Conservation (phyloP, 2,888 invertebrate genomes). For the Eupithecia centaureata region DNA sequence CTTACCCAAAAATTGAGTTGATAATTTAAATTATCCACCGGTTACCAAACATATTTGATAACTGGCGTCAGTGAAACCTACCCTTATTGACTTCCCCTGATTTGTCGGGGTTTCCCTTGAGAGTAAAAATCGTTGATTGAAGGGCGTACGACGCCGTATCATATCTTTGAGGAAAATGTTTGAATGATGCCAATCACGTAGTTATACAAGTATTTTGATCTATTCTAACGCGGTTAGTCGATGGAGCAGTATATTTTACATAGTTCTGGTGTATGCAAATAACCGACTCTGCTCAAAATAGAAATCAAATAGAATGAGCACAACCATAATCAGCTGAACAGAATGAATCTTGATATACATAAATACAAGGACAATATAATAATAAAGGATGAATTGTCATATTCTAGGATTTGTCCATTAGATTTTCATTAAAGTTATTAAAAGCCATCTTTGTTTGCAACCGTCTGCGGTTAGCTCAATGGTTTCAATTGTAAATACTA, state of each 20-base stretch:
- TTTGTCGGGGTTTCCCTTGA: constrained; percentile 33
- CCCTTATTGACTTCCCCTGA: constrained; percentile 27
- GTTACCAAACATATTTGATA: neutral
- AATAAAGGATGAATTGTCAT: no score
- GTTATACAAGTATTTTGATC: neutral
- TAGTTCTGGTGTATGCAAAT: no score
- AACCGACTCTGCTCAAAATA: no score
- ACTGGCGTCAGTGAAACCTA: neutral
- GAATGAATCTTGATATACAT: no score
- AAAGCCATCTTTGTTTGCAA: no score
- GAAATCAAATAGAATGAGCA: no score
- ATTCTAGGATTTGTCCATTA: no score
- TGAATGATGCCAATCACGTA: constrained; percentile 34
- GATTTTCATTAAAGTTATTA: no score
- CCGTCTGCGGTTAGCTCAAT: no score
- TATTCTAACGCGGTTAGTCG: neutral
- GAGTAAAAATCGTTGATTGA: constrained; percentile 52
- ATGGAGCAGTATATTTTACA: neutral
- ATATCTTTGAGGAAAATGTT: constrained; percentile 49
- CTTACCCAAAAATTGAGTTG: neutral
- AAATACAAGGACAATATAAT: no score
- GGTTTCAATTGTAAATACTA: no score
- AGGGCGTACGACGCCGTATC: constrained; percentile 49
- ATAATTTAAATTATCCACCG: neutral
- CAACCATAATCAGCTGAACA: no score